Percentiles rank a stretch among this genome's conserved stretches.
Evolutionary conservation across 2,888 invertebrate genomes (phyloP).

Genomic region (Pyrrhosoma nymphula): DNA sequence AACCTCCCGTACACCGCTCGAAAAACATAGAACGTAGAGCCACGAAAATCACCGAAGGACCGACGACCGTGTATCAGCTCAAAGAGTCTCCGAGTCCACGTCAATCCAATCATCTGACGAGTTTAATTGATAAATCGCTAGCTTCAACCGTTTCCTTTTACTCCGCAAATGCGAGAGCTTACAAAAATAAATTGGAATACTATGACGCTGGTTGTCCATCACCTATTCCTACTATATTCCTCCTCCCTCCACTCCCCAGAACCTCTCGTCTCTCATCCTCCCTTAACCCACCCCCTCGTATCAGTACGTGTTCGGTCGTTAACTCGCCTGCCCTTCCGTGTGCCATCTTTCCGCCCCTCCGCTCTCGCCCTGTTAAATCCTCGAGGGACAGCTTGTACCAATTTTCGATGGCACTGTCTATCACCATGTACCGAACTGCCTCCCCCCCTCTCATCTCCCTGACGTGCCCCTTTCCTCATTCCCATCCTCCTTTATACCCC

Average conservation of each 20-base stretch:
- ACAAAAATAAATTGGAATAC: neutral
- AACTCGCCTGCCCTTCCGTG: constrained; percentile 14
- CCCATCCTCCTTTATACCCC: neutral
- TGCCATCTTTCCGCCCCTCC: neutral
- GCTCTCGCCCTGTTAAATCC: constrained; percentile 12
- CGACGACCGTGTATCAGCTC: neutral
- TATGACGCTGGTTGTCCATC: neutral
- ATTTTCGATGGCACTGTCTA: constrained; percentile 66
- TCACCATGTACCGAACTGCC: constrained; percentile 38
- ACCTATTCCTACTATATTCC: neutral
- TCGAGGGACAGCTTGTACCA: constrained; percentile 63
- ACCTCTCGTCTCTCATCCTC: neutral
- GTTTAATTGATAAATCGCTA: neutral
- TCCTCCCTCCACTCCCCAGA: neutral
- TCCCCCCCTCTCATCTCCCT: neutral
- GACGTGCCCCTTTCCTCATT: neutral
- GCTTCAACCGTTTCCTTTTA: neutral
- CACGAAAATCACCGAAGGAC: neutral
- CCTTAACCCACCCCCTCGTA: neutral
- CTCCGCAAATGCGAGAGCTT: neutral
- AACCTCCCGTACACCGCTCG: neutral
- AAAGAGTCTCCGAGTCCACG: neutral
- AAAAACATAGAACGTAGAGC: neutral
- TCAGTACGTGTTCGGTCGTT: constrained; percentile 13
- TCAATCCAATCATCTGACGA: neutral